Conservation (phyloP, 2,797 vertebrate genomes). For the Hippocampus kuda region DNA sequence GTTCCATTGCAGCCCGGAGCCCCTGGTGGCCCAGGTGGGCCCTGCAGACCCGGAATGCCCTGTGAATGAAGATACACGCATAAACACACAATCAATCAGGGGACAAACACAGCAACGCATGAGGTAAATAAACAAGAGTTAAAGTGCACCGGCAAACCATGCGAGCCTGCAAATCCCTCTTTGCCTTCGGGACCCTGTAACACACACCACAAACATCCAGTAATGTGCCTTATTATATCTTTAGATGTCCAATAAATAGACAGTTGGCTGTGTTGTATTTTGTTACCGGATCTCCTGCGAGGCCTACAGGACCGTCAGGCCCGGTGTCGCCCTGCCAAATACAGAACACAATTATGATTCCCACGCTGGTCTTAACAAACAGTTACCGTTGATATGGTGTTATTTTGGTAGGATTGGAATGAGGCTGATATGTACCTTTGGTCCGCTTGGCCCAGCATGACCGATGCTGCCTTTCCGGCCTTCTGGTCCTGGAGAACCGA, state of each 20-base stretch:
- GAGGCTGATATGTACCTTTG: constrained; percentile 50
- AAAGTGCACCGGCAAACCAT: constrained; percentile 47
- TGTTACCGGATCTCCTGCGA: constrained; percentile 46
- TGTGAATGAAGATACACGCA: constrained; percentile 33
- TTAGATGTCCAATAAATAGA: background rate
- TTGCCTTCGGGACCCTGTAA: constrained; percentile 40
- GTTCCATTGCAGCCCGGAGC: constrained; percentile 84
- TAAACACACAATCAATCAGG: background rate
- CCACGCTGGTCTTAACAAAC: background rate
- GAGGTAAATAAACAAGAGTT: background rate
- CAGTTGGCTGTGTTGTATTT: background rate
- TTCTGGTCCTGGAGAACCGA: constrained; percentile 58
- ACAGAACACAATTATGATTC: constrained; percentile 13
- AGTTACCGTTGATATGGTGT: background rate
- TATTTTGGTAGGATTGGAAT: background rate
- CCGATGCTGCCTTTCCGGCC: constrained; percentile 45
- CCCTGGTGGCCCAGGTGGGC: constrained; percentile 71
- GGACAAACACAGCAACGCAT: background rate
- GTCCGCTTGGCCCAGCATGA: constrained; percentile 36
- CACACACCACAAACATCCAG: background rate
- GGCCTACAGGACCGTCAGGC: constrained; percentile 31
- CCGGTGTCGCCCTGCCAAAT: constrained; percentile 48
- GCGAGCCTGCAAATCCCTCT: constrained; percentile 52
- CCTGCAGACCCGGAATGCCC: constrained; percentile 84
- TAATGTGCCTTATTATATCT: background rate